A percentile compares a stretch with the other conserved stretches of the same genome.
These are phyloP conservation scores for Regulus satrapa DNA, from an alignment of 2,113 vertebrate genomes.

Conservation along the genomic window DNA sequence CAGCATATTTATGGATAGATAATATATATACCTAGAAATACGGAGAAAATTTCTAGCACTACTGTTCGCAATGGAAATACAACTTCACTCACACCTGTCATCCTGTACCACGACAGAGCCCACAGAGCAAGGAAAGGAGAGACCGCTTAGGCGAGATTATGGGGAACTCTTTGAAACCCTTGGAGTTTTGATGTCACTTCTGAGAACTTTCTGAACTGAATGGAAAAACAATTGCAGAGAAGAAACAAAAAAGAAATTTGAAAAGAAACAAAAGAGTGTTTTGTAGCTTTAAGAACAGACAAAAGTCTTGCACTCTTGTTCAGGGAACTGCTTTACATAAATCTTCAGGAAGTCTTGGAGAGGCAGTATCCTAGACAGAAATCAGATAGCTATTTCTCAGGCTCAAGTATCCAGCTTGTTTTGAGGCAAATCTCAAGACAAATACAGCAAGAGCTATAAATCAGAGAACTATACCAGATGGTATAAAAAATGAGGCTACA, in stretches of 20 bases:
- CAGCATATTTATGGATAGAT: neutral
- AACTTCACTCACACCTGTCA: neutral
- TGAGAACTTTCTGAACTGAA: neutral
- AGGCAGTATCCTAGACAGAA: neutral
- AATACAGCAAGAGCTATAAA: neutral
- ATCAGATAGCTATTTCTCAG: neutral
- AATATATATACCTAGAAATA: neutral
- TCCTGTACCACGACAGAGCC: neutral
- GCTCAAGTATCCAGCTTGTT: neutral
- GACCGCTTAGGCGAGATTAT: fast-evolving
- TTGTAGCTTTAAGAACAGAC: neutral
- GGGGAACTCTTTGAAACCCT: neutral
- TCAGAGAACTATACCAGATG: neutral
- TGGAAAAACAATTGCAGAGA: neutral
- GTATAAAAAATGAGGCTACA: neutral
- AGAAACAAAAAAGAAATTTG: too few species aligned
- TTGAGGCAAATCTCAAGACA: neutral
- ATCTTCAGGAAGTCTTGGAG: neutral
- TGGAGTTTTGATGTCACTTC: neutral
- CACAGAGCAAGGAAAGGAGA: neutral
- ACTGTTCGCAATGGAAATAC: neutral
- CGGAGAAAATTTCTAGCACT: neutral
- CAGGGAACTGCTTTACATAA: neutral
- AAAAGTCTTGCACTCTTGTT: neutral
- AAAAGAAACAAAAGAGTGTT: neutral